Percentiles rank a stretch among this genome's conserved stretches.
These are phyloP conservation scores for Calidris pugnax DNA, from an alignment of 2,113 vertebrate species.

Conservation along the genomic window DNA sequence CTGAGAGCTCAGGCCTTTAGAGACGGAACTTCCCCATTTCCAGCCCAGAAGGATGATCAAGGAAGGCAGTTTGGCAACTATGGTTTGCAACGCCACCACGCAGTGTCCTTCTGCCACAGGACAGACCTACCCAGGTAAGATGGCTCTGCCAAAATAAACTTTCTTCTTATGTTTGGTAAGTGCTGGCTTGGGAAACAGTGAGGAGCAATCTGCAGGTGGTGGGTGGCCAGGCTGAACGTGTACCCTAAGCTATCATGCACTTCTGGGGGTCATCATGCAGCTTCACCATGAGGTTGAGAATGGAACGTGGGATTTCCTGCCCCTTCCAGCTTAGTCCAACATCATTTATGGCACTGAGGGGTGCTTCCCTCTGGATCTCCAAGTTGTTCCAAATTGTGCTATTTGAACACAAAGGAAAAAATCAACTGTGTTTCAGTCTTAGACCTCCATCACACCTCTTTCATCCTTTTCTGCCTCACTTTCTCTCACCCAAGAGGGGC, in stretches of 20 bases:
- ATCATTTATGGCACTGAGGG: neutral
- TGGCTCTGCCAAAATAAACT: neutral
- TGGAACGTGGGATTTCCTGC: neutral
- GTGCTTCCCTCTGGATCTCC: neutral
- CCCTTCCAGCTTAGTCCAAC: neutral
- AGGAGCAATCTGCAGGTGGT: neutral
- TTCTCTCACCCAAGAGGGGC: neutral
- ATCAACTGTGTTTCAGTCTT: neutral
- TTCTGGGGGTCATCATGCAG: fast-evolving
- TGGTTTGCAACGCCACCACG: neutral
- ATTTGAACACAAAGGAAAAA: neutral
- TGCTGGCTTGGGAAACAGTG: neutral
- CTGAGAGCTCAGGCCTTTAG: neutral
- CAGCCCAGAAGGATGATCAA: neutral
- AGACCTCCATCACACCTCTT: neutral
- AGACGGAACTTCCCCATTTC: neutral
- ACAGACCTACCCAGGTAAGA: neutral
- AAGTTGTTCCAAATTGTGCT: neutral
- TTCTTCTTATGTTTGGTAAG: neutral
- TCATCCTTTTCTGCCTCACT: neutral
- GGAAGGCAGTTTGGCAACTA: neutral
- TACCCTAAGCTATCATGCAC: neutral
- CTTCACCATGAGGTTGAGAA: neutral
- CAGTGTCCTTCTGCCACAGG: neutral
- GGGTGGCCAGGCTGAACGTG: neutral